These are phyloP conservation scores for Drosophila picticornis DNA, from an alignment of 2,888 invertebrate species.

Conservation along the genomic window DNA sequence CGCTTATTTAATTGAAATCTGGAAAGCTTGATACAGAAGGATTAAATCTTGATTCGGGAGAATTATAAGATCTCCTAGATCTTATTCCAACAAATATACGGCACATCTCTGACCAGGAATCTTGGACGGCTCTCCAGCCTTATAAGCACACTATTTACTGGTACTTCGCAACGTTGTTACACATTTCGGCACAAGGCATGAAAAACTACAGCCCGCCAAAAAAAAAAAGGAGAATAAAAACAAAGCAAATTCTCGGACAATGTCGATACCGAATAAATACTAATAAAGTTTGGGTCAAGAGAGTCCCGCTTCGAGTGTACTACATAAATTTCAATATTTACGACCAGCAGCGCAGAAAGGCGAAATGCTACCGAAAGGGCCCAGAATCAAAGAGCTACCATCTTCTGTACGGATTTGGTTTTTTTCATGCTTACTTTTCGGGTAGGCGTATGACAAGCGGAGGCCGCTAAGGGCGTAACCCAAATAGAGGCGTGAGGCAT, in stretches of 20 bases:
- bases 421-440: conserved; percentile 36
- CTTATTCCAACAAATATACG: background rate
- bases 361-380: conserved; percentile 57
- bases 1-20: background rate
- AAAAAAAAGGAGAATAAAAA: background rate
- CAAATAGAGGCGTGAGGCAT: conserved; percentile 73
- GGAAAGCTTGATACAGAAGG: fast-evolving
- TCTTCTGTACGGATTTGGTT: conserved; percentile 4
- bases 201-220: conserved; percentile 32
- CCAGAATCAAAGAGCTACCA: conserved; percentile 40
- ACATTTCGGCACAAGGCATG: conserved; percentile 35
- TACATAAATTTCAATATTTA: conserved; percentile 81
- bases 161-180: conserved; percentile 31
- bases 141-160: background rate
- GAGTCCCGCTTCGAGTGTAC: conserved; percentile 39
- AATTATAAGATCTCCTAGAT: background rate
- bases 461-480: conserved; percentile 62
- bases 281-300: conserved; percentile 59
- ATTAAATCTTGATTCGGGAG: background rate
- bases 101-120: background rate
- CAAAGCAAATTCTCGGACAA: conserved; percentile 19
- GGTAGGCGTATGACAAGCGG: conserved; percentile 71
- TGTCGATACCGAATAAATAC: conserved; percentile 64
- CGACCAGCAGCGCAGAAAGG: conserved; percentile 47
- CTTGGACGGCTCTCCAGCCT: background rate